Conservation (phyloP, 2,888 invertebrate genomes). For the Oscheius sp. region DNA sequence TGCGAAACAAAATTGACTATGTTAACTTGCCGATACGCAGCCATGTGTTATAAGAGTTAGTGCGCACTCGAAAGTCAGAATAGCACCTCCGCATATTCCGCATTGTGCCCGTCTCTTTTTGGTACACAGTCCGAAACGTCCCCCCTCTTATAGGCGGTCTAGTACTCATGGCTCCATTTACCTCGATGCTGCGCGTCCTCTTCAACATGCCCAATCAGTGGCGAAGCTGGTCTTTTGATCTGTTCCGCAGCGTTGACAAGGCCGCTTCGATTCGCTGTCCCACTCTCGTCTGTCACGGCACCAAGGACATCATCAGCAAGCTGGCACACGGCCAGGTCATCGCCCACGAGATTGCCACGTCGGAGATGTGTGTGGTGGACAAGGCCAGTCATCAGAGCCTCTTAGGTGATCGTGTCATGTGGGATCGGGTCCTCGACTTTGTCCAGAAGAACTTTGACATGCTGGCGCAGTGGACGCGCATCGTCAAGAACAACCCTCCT, state of each 20-base stretch:
- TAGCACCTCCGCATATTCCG: no score
- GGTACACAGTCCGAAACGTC: not conserved
- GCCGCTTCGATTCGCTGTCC: constrained; percentile 46
- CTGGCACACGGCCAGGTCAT: constrained; percentile 44
- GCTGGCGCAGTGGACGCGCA: constrained; percentile 41
- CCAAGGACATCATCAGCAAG: constrained; percentile 48
- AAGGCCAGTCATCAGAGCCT: constrained; percentile 48
- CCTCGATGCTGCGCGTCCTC: constrained; percentile 52
- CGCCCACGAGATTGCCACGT: constrained; percentile 41
- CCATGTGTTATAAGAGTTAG: no score
- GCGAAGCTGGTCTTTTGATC: constrained; percentile 43
- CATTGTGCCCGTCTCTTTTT: no score
- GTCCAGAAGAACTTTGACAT: constrained; percentile 42
- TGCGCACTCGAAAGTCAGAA: no score
- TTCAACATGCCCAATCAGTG: constrained; percentile 24
- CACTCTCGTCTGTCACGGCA: constrained; percentile 57
- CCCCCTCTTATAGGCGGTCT: constrained; percentile 43
- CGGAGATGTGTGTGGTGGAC: constrained; percentile 44
- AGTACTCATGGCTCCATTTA: constrained; percentile 60
- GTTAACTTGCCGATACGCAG: no score
- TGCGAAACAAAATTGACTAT: no score
- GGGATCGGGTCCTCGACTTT: constrained; percentile 48
- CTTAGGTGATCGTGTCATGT: constrained; percentile 43
- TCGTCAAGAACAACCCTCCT: not conserved
- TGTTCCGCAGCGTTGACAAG: constrained; percentile 54